Evolutionary conservation across 1,140 invertebrate genomes (phyloP), one percentile per base, ranked within the genome.

Genomic region (Nasonia longicornis): DNA sequence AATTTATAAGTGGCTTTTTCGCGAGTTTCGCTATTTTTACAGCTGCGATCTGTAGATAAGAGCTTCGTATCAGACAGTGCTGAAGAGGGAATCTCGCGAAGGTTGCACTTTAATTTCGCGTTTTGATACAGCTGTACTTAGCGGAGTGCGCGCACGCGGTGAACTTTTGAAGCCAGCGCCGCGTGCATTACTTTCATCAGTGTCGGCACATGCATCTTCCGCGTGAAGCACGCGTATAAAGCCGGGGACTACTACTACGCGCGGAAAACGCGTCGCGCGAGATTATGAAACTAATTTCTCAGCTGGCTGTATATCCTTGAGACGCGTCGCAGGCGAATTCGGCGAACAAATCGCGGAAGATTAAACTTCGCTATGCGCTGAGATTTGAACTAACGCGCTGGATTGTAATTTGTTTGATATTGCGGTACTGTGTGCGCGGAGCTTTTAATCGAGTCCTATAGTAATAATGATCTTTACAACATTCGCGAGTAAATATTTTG

Each of bases 281-380:
- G 82, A 85, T 85, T 85, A 85, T 83, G 84, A 85, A 84, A 84
- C 83, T 84, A 84, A 86, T 86, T 86, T 85, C 84, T 84, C 84
- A 84, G 77, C 79, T 83, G 26, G 26, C 77, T 77, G 83, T 84
- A 8, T 42, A 8, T 42, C 38, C 38, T 42, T 81, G 70, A 78
- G 45, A 52, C 31, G 38, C 73, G 79, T 63, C 73, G 73, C 66
- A 7, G 1, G 63, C 38, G 66, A 76, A 81, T 81, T 76, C 31
- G 79, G 79, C 31, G 70, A 81, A 81, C 74, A 76, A 81, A 76
- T 81, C 73, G 73, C 22, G 69, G 48, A 82, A 82, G 77, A 77
- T 77, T 82, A 77, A 73, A 77, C 45, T 73, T 14, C 66, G 26
- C 72, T 16, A 42, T 2, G 6, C 66, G 22, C 26, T 73, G 29